Base-by-base conservation (phyloP, 2,113 vertebrate species). In the Abramis brama region DNA sequence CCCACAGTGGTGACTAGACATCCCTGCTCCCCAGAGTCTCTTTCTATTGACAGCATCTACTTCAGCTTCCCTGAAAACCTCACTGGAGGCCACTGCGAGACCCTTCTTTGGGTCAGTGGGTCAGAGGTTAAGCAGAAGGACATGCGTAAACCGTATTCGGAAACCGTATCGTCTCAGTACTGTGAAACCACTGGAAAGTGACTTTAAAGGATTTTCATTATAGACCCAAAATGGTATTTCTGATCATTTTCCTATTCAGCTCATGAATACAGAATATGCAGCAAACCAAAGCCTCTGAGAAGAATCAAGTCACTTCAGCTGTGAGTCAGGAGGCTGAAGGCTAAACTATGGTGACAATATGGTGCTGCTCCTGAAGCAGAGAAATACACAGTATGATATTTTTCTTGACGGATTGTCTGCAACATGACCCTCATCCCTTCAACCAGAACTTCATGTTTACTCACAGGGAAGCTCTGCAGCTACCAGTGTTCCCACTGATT, bases 401-500 rank as follows among this genome's bases (percentile, higher is more conserved):
- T 82, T 27, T 68, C n/a, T 33, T 66, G 10, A 36, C 3, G 6
- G 30, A 21, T 2, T 4, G 17, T 27, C 11, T 33, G 75, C 39
- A 52, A 75, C 36, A 75, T 21, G 36, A 55, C 12, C 27, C 55
- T 15, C 33, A 33, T 33, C 30, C 23, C 17, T 25, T 55, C 50
- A 70, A 57, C 30, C 64, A 80, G 52, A 73, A 5, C 66, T 52
- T 83, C 73, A 43, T 77, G 82, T 89, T 85, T 87, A 85, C 79
- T 73, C 68, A 73, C 33, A 71, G 84, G 74, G 64, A 82, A 57
- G 25, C 60, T 68, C 43, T 88, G 71, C 62, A 33, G 86, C 87
- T 86, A 90, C 89, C 87, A 87, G 85, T 55, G 80, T 84, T 91
- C 85, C 91, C 91, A 92, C 94, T 95, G 94, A 95, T 93, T 91